A percentile compares a stretch with the other conserved stretches of the same genome.
These are phyloP conservation scores for Scolopax mira DNA, from an alignment of 2,113 vertebrate genomes.

Conservation along the genomic window DNA sequence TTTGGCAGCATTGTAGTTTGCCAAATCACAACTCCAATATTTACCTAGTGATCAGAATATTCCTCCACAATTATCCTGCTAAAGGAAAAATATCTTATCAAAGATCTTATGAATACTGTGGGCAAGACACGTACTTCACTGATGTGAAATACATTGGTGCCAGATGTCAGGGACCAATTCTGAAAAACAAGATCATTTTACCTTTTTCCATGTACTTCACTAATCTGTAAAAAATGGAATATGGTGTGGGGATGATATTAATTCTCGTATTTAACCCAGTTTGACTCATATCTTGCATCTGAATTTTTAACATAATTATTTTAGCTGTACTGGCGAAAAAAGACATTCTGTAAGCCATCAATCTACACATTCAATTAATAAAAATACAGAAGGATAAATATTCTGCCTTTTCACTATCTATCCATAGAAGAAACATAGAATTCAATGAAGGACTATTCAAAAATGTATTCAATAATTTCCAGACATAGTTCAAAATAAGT, in stretches of 20 bases:
- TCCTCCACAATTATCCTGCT: not conserved
- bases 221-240: not conserved
- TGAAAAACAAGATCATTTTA: not conserved
- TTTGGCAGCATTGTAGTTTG: not conserved
- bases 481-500: not conserved
- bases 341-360: not conserved
- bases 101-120: not conserved
- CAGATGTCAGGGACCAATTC: not conserved
- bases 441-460: not conserved
- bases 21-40: not conserved
- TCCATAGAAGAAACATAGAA: not conserved
- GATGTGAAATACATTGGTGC: not conserved
- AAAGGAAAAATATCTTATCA: not conserved
- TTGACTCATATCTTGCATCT: not conserved
- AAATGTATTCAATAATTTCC: not conserved
- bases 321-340: not conserved
- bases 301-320: not conserved
- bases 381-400: not conserved
- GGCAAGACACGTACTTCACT: not conserved
- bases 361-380: not conserved
- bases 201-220: not conserved
- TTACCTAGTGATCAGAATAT: not conserved
- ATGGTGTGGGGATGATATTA: not conserved
- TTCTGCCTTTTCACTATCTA: not conserved
- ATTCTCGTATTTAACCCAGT: not conserved